Base-by-base conservation (phyloP, 2,888 invertebrate genomes). In the Phaonia tiefii region DNA sequence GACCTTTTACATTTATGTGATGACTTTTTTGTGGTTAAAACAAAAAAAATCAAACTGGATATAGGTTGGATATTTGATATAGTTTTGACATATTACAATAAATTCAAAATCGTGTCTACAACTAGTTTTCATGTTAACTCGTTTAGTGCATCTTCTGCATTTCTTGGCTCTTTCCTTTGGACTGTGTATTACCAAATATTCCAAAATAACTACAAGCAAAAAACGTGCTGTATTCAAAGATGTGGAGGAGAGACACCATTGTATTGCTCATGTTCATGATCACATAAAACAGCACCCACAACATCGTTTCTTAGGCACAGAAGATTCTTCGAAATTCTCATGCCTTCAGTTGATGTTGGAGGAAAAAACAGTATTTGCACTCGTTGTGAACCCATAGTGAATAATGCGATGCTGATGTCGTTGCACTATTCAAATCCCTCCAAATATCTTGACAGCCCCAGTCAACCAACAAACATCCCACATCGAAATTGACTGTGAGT, bases 251-350 rank as follows among this genome's bases (percentile, higher is more conserved):
- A 31, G 20, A 63, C 63, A 22, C 42, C 22, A 39, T 42, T 42
- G 42, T 42, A 15, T 37, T 20, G 74, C 70, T 80, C 73, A 74
- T 70, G 80, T 77, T 80, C 77, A 74, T 80, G 77, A 80, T 70
- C 44, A 75, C 67, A 54, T 39, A 76, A 70, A 65, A 56, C 8
- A 69, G 17, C 73, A 70, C 37, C 65, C 69, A 70, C 65, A n/a
- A 60, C 44, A 31, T n/a, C n/a, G n/a, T 49, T 26, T 63, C 17
- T 51, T 20, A 58, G 49, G 11, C 22, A 39, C n/a, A 2, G 25
- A 13, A n/a, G 26, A 63, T 60, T 58, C 46, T 46, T 31, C 7
- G 22, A 72, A 63, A 39, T 60, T 26, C 31, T 15, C 31, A 71
- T 42, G 42, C 5, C 37, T 26, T 22, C 0, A 13, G 26, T 22